These are phyloP conservation scores for Neocrepidodera transversa DNA, from an alignment of 2,888 invertebrate species.

Conservation along the genomic window DNA sequence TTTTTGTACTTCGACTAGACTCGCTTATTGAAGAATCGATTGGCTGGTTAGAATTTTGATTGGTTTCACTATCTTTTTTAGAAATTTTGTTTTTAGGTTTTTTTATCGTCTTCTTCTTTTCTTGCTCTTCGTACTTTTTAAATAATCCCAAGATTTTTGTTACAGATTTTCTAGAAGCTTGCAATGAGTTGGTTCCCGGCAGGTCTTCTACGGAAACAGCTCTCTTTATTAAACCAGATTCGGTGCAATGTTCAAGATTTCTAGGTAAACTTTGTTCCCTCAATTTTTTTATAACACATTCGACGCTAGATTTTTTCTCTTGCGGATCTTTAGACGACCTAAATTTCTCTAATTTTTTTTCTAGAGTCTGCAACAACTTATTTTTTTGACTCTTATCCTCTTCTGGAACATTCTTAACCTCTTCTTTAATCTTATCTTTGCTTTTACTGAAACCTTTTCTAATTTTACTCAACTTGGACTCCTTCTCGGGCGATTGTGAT, in stretches of 20 bases:
- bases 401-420: constrained; percentile 50
- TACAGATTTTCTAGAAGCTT: constrained; percentile 70
- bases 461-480: constrained; percentile 60
- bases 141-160: constrained; percentile 81
- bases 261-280: constrained; percentile 73
- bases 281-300: constrained; percentile 66
- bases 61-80: constrained; percentile 35
- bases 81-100: constrained; percentile 44
- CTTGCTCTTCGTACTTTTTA: constrained; percentile 72
- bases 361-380: constrained; percentile 75
- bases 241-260: constrained; percentile 63
- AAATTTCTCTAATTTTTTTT: constrained; percentile 78
- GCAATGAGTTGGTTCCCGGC: constrained; percentile 62
- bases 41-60: constrained; percentile 36
- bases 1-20: constrained; percentile 54
- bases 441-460: constrained; percentile 49
- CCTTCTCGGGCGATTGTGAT: constrained; percentile 64
- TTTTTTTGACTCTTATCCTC: constrained; percentile 58
- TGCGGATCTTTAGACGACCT: constrained; percentile 55
- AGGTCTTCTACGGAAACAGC: constrained; percentile 77
- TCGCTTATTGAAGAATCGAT: constrained; percentile 28
- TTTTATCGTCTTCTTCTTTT: constrained; percentile 51
- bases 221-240: constrained; percentile 72
- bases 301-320: constrained; percentile 59
- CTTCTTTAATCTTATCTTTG: constrained; percentile 51